Conservation (phyloP, 1,140 invertebrate species). For the Mamestra configurata region DNA sequence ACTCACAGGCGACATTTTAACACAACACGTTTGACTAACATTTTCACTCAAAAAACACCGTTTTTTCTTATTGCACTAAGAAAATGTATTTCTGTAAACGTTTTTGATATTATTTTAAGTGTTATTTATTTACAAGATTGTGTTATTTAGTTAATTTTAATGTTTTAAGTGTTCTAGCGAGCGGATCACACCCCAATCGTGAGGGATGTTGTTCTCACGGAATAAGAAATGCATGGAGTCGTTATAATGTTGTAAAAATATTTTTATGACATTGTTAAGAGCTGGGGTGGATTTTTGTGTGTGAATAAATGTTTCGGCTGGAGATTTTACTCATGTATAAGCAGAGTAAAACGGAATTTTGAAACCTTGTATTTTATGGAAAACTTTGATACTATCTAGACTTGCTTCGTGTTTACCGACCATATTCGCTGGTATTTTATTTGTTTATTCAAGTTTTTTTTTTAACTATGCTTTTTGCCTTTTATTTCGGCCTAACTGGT, state of each 20-base stretch:
- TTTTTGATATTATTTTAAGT: constrained; percentile 50
- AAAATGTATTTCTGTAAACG: constrained; percentile 13
- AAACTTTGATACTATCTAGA: not conserved
- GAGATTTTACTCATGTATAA: not conserved
- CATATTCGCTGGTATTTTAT: no score
- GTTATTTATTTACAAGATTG: constrained; percentile 60
- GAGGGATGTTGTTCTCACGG: constrained; percentile 76
- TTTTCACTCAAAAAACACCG: constrained; percentile 39
- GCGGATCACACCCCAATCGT: constrained; percentile 79
- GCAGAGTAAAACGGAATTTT: not conserved
- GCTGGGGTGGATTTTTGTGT: constrained; percentile 28
- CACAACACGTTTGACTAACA: not conserved
- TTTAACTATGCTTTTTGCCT: no score
- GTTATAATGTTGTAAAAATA: constrained; percentile 50
- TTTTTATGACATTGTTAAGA: constrained; percentile 35
- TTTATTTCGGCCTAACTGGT: no score
- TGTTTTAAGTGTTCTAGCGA: constrained; percentile 71
- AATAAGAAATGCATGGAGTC: constrained; percentile 65
- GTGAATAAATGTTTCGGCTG: not conserved
- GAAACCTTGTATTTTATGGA: not conserved
- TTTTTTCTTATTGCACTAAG: not conserved
- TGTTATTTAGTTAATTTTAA: constrained; percentile 78
- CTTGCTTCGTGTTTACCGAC: no score
- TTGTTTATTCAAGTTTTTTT: no score
- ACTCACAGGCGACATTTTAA: constrained; percentile 21